Conservation (phyloP, 1,140 invertebrate species). For the Eurosta solidaginis region DNA sequence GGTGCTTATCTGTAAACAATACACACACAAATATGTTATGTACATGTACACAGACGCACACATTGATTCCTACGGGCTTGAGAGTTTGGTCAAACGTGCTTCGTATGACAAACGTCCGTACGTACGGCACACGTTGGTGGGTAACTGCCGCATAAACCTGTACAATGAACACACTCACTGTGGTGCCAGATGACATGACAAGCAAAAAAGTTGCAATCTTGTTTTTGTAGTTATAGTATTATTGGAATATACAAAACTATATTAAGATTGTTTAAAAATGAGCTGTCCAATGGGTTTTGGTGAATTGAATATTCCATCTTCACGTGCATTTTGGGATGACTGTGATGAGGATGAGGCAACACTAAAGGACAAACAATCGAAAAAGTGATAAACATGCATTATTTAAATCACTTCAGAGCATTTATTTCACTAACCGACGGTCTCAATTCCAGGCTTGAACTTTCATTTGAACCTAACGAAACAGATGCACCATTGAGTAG, state of each 20-base stretch:
- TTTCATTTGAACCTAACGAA: constrained; percentile 21
- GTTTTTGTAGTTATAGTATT: not conserved
- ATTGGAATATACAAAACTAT: not conserved
- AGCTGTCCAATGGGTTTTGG: constrained; percentile 53
- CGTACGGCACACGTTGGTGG: no score
- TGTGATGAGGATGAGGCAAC: constrained; percentile 53
- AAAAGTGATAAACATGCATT: constrained; percentile 18
- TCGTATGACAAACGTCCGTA: no score
- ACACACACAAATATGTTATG: no score
- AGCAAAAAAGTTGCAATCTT: not conserved
- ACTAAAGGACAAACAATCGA: constrained; percentile 41
- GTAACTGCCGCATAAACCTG: not conserved
- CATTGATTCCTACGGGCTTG: no score
- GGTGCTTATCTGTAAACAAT: no score
- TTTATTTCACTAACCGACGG: not conserved
- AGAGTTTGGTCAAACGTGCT: no score
- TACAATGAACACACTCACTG: not conserved
- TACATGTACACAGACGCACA: no score
- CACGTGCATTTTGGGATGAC: constrained; percentile 56
- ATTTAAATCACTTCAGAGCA: not conserved
- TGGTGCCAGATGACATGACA: constrained; percentile 8
- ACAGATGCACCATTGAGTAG: not conserved
- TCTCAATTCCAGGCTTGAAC: not conserved
- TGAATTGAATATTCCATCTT: constrained; percentile 53
- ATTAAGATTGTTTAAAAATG: constrained; percentile 36